Conservation (phyloP, 2,888 invertebrate species). For the Oscheius myriophilus region DNA sequence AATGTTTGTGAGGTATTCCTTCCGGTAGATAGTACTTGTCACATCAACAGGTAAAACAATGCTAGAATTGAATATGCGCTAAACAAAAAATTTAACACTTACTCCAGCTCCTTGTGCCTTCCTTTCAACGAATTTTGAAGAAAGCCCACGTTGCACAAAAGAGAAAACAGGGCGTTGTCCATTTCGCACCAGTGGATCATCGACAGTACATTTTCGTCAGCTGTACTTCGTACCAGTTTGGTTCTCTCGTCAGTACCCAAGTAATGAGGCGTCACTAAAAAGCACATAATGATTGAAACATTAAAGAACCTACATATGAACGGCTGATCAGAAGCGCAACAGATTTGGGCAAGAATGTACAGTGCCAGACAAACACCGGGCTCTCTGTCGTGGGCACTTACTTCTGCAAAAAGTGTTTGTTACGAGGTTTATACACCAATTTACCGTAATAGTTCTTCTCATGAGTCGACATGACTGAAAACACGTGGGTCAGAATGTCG, state of each 20-base stretch:
- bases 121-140: conserved; percentile 55
- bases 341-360: conserved; percentile 50
- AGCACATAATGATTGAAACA: not conserved
- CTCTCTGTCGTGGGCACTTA: conserved; percentile 36
- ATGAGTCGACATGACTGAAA: conserved; percentile 28
- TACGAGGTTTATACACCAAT: not conserved
- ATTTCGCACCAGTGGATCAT: conserved; percentile 57
- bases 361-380: conserved; percentile 59
- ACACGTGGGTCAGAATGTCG: conserved; percentile 48
- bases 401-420: not conserved
- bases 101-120: conserved; percentile 34
- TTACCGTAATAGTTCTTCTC: no score
- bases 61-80: conserved; percentile 2
- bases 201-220: conserved; percentile 44
- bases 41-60: conserved; percentile 1
- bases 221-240: conserved; percentile 38
- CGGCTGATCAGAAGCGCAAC: conserved; percentile 58
- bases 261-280: conserved; percentile 51
- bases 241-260: conserved; percentile 36
- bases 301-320: conserved; percentile 44
- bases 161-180: conserved; percentile 55
- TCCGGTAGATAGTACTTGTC: conserved; percentile 21
- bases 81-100: conserved; percentile 2
- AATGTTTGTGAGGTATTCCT: conserved; percentile 42
- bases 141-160: conserved; percentile 55